These are phyloP conservation scores for Dicycla oo DNA, from an alignment of 2,888 invertebrate genomes.

Conservation along the genomic window DNA sequence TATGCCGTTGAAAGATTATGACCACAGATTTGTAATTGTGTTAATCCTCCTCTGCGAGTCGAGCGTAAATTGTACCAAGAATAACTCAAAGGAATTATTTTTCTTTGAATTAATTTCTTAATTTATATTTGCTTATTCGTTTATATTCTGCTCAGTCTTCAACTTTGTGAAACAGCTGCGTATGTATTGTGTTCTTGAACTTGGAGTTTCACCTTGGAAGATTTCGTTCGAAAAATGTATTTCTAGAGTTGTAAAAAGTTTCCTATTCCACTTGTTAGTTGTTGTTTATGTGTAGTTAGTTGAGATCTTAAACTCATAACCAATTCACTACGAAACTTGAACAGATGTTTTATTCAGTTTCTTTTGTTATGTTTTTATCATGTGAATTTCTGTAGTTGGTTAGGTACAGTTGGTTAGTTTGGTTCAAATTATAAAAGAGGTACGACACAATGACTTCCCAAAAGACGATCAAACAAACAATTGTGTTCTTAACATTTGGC, in stretches of 20 bases:
- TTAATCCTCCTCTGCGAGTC: conserved; percentile 22
- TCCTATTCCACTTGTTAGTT: conserved; percentile 47
- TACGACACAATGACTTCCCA: too few relatives aligned
- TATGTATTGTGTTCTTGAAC: conserved; percentile 39
- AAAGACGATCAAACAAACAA: background rate
- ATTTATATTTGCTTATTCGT: conserved; percentile 35
- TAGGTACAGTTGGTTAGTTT: background rate
- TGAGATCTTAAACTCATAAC: conserved; percentile 25
- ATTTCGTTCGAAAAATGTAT: conserved; percentile 37
- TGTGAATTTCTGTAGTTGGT: conserved; percentile 5
- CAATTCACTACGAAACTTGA: conserved; percentile 28
- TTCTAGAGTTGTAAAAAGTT: conserved; percentile 38
- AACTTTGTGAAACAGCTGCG: conserved; percentile 47
- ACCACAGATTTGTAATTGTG: conserved; percentile 26
- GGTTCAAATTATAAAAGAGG: background rate
- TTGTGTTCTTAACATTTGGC: too few relatives aligned
- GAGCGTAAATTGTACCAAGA: conserved; percentile 21
- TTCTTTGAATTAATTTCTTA: conserved; percentile 37
- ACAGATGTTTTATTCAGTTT: conserved; percentile 47
- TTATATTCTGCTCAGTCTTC: conserved; percentile 28
- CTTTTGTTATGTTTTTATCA: conserved; percentile 16
- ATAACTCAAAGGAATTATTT: conserved; percentile 24
- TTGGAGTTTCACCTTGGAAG: conserved; percentile 33
- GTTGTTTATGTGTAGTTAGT: conserved; percentile 47
- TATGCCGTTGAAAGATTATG: conserved; percentile 25